Base-by-base conservation (phyloP, 1,140 invertebrate species). In the Heliothis subflexa region DNA sequence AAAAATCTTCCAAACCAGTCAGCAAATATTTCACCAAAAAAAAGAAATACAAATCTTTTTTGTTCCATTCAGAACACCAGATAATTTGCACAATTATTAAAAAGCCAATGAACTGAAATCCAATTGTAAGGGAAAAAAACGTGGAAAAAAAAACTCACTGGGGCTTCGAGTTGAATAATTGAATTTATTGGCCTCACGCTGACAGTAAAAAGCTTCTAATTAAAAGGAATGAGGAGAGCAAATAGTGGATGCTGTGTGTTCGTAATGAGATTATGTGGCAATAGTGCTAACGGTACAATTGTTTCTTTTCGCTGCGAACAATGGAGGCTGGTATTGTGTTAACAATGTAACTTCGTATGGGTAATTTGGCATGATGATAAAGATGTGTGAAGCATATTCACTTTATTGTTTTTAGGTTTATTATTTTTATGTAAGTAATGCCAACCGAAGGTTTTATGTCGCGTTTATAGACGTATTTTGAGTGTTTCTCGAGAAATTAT, bases 121-220 rank as follows among this genome's bases (percentile, higher is more conserved):
- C 57, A 75, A 75, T 75, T 75, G 57, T 40, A n/a, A 64, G 47
- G 25, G 25, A 64, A 75, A 64, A 73, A 75, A 59, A 59, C 18
- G 4, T 25, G 18, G 40, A 57, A 74, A 47, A 47, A 45, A 25
- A 25, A 61, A 21, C 40, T 21, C 45, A 14, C 25, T 49, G 47
- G 21, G 25, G 57, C 47, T 64, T 75, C 45, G 47, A 64, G 49
- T 47, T 62, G 73, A 75, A 75, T 75, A 75, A 75, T 75, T 75
- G 73, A 75, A 75, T 75, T 75, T 75, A 75, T 75, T 75, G 73
- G 57, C 59, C 73, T 52, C 59, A 75, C 45, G 73, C 73, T 64
- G 73, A 75, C 73, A 64, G 54, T 75, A 75, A 75, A 75, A 75
- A 75, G 73, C 59, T 75, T 75, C 57, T 75, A 75, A 75, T 75